phyloP scores from a whole-genome alignment of 2,113 vertebrate species.

The Lophura nycthemera region DNA sequence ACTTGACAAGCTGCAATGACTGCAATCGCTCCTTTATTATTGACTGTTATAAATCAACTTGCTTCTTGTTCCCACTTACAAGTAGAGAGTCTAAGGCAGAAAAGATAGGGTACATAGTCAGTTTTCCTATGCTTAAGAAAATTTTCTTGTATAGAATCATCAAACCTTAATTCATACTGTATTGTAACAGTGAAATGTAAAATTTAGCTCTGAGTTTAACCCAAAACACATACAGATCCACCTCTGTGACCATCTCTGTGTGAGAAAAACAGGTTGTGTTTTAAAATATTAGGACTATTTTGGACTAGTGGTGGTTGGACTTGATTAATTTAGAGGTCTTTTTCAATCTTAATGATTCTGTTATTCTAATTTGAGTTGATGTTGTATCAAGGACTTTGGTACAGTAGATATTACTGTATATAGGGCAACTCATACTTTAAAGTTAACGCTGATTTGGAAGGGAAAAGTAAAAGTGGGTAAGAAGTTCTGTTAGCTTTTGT shows the following conservation, averaged over 20 bases:
- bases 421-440: background rate
- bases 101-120: background rate
- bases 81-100: background rate
- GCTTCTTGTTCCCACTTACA: background rate
- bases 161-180: background rate
- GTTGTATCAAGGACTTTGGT: background rate
- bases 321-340: no score
- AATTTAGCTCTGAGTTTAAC: background rate
- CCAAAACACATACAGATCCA: background rate
- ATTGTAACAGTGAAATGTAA: background rate
- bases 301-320: no score
- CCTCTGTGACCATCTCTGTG: background rate
- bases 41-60: background rate
- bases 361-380: background rate
- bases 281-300: background rate
- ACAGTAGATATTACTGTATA: rapidly evolving
- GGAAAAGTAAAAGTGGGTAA: background rate
- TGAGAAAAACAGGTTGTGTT: background rate
- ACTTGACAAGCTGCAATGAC: background rate
- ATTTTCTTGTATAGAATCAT: background rate
- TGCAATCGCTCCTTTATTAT: background rate
- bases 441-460: background rate
- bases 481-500: background rate
- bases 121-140: background rate
- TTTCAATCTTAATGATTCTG: no score